Base-by-base conservation (phyloP, 1,140 invertebrate genomes). In the Rhyzopertha dominica region DNA sequence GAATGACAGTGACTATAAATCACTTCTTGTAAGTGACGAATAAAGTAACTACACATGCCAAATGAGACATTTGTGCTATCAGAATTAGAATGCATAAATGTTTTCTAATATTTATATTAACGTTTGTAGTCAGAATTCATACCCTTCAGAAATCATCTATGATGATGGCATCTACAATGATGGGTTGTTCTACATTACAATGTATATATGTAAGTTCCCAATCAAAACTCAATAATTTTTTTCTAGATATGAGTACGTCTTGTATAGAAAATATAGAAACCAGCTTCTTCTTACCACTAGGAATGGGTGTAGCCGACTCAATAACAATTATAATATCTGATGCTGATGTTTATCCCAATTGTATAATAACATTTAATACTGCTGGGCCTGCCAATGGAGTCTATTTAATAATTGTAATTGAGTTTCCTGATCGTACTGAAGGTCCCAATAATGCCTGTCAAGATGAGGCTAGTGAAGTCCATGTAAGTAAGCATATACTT, bases 361-460 rank as follows among this genome's bases (percentile, higher is more conserved):
- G 28, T 14, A 4, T 30, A 4, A 10, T 30, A 4, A 30, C 28
- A n/a, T 30, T 30, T 30, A 5, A 10, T 30, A 30, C 28, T 4
- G 28, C 16, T 30, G 28, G 28, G 12, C n/a, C 3, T 30, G 16
- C 12, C 3, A 10, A 3, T 13, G 28, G 28, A 30, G 28, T 30
- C 16, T 30, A 30, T 30, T 30, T 30, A 30, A 30, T 30, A 30
- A n/a, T 30, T 30, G 28, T 30, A 30, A 14, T 30, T 4, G 28
- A 30, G 16, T 30, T 30, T 30, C 28, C 28, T 30, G 28, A 30
- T 30, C 28, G 16, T 14, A 30, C 28, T 3, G 3, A 4, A n/a
- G 28, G 28, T 13, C 3, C 28, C 4, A 4, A n/a, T 3, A 30
- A 30, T 10, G 28, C 28, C 16, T 30, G 28, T 10, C 28, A 30